Conservation (phyloP, 2,113 vertebrate genomes). For the Trogon surrucura region DNA sequence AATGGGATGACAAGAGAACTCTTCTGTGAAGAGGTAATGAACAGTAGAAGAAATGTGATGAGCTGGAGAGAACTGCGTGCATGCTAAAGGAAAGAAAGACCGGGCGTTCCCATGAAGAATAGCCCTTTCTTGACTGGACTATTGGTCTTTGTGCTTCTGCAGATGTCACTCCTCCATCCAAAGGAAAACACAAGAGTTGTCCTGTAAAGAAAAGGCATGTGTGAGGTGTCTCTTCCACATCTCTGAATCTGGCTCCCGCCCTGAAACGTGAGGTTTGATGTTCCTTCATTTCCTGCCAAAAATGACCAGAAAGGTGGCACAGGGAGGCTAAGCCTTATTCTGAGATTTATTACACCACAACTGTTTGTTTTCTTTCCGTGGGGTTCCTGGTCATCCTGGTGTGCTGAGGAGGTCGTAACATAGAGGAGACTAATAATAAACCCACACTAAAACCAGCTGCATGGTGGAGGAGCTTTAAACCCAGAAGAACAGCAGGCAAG, state of each 20-base stretch:
- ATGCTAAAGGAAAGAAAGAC: neutral
- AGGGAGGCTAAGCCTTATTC: neutral
- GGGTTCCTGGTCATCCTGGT: neutral
- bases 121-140: neutral
- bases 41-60: neutral
- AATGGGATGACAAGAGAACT: neutral
- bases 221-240: neutral
- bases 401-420: neutral
- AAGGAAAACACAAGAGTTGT: neutral
- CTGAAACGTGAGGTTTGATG: neutral
- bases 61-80: neutral
- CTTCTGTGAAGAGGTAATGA: neutral
- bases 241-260: neutral
- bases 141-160: neutral
- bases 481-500: neutral
- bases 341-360: neutral
- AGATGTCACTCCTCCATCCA: neutral
- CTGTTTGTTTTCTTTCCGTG: neutral
- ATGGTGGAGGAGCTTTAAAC: neutral
- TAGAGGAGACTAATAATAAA: conserved; percentile 10
- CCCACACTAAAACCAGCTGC: neutral
- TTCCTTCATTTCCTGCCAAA: neutral
- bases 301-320: neutral
- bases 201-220: neutral
- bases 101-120: neutral